Evolutionary conservation across 2,888 invertebrate species (phyloP).

Genomic region (Drosophila affinis): DNA sequence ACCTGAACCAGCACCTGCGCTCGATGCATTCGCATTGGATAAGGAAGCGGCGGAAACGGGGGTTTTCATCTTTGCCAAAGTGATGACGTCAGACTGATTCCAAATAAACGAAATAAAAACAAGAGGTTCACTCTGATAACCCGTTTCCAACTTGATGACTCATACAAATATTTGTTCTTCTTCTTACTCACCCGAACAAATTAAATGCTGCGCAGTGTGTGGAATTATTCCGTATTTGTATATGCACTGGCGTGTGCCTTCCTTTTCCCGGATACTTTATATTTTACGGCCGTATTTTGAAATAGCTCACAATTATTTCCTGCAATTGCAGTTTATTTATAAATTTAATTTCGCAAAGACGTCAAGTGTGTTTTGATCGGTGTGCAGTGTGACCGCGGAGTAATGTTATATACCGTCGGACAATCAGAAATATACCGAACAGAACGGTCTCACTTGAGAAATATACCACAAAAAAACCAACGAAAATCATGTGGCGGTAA

Average conservation of each 20-base stretch:
- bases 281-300: neutral
- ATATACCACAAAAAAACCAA: no score
- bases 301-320: neutral
- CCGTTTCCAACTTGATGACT: constrained; percentile 34
- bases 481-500: no score
- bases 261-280: neutral
- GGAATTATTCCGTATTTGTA: neutral
- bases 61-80: constrained; percentile 68
- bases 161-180: constrained; percentile 29
- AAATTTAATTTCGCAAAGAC: no score
- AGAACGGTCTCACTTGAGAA: no score
- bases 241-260: neutral
- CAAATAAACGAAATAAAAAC: constrained; percentile 29
- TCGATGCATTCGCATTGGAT: constrained; percentile 32
- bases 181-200: constrained; percentile 19
- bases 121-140: constrained; percentile 31
- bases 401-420: no score
- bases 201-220: neutral
- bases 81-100: constrained; percentile 70
- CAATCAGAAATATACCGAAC: no score
- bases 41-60: constrained; percentile 60
- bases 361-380: no score
- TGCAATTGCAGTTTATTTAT: neutral
- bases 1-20: constrained; percentile 31
- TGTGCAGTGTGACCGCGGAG: no score